Base-by-base conservation (phyloP, 2,113 vertebrate species). In the Semicossyphus pulcher region DNA sequence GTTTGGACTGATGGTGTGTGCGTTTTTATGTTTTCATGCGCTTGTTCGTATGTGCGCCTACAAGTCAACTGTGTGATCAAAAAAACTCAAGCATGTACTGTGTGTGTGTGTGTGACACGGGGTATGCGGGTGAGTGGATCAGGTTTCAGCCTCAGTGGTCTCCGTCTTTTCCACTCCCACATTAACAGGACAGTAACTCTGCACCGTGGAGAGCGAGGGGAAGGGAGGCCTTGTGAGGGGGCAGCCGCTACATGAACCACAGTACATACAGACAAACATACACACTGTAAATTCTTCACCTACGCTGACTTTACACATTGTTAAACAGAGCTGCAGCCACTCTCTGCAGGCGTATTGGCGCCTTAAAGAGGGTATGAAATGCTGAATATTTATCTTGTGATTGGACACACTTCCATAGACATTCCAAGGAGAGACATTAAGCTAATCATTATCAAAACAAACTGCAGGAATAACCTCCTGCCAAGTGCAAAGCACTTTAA, bases 61-160 rank as follows among this genome's bases (percentile, higher is more conserved):
- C 25, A 28, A 54, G 34, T 78, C 66, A 47, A 32, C 32, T 59
- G 7, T 69, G 29, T 31, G 51, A 69, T 73, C 53, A 56, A 39
- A 68, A 20, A 72, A 23, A 80, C 36, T 52, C 20, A 39, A 67
- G 37, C 48, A 54, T 59, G 54, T 72, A 20, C 14, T 62, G 36
- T 54, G 34, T 25, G 47, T 15, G 56, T 68, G 60, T 75, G 64
- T 68, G 53, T 23, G 47, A 75, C 44, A 69, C 31, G 39, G 49
- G 48, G 59, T 67, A 58, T 45, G 72, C 75, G 66, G 61, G 71
- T 58, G 59, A 65, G 68, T 39, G 47, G 81, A 62, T 93, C 87
- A 15, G 39, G 78, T 93, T 93, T 88, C 92, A 78, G 67, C 51
- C 75, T 77, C 68, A 69, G 67, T 60, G 29, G 31, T 82, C 67